Evolutionary conservation across 2,113 vertebrate species (phyloP), one percentile per base, ranked within the genome.

Genomic region (Syngnathus typhle): DNA sequence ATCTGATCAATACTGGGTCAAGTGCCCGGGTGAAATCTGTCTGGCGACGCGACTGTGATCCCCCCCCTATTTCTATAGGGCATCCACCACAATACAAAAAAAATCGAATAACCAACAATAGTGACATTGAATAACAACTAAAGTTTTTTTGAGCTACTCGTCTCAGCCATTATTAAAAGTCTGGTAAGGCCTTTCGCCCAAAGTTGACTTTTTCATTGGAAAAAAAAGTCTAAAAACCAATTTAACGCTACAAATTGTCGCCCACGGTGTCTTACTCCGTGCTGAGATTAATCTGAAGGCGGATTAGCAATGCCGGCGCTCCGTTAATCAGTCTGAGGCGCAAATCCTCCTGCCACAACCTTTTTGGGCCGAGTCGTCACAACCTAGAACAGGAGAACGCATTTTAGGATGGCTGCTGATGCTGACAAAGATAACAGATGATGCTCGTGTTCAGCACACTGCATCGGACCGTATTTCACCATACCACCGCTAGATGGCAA

Each of bases 401-500:
- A 32, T 19, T 38, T 56, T n/a, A n/a, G 19, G 37, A 4, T 9
- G 12, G 37, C 19, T 38, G 37, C 10, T 39, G 59, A 39, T 60
- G 59, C 6, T 39, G 37, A n/a, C 59, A 60, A 38, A 60, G 60
- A 62, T 13, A 23, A 41, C 11, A 13, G n/a, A 44, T n/a, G n/a
- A 60, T n/a, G 59, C 8, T 60, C 5, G 19, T 5, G 18, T 12
- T 39, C 36, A 36, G 7, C 18, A 36, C 56, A 15, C 0, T 18
- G 23, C 18, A 6, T 61, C 16, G 9, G 47, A 5, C 0, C 11
- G 60, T 54, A 72, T 46, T 18, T 38, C 16, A 10, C 32, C 5
- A 15, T 21, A 27, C 9, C 39, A 21, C 1, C 87, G 79, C 71
- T 79, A 88, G 86, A 61, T 69, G 88, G 86, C 79, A 85, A 71